Base-by-base conservation (phyloP, 2,113 vertebrate species). In the Rhinogobius similis region DNA sequence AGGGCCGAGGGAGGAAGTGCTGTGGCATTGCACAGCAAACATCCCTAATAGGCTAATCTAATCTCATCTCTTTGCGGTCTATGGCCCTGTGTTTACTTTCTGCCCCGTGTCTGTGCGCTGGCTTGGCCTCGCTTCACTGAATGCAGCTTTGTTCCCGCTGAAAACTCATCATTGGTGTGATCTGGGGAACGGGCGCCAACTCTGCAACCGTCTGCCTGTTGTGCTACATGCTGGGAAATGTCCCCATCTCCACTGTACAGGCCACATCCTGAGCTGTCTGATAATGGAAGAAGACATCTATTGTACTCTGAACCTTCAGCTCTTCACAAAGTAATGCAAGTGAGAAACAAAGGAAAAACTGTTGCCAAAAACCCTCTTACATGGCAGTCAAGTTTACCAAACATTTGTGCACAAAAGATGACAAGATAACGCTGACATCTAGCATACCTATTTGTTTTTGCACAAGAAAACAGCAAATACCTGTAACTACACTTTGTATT, bases 11-110 rank as follows among this genome's bases (percentile, higher is more conserved):
- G 81, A 72, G 86, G 76, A 70, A 64, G 72, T 74, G 78, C 78
- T 83, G 82, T 63, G 77, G 89, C 86, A 87, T 70, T 85, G 82
- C 83, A 85, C 78, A 72, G 82, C 90, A 90, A 91, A 90, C 88
- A 87, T 88, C 90, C 72, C 87, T 88, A 87, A 89, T 79, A 84
- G 82, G 83, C 80, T 90, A 90, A 91, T 91, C 90, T 90, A 87
- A 90, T 88, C 88, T 88, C 86, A 91, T 91, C 86, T 88, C 86
- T 82, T 83, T 82, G 89, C 80, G 77, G 87, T 87, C 86, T 70
- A 67, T 78, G 77, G 77, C 70, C 80, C 79, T 66, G 78, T 90
- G 88, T 91, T 90, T 90, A 91, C 88, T 82, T 90, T 91, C 63
- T 20, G 84, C 81, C 90, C 82, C 72, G 83, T 89, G 90, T 86